Percentiles rank a stretch among this genome's conserved stretches.
phyloP scores from a whole-genome alignment of 2,888 invertebrate genomes.

The Scaptomyza reducta region DNA sequence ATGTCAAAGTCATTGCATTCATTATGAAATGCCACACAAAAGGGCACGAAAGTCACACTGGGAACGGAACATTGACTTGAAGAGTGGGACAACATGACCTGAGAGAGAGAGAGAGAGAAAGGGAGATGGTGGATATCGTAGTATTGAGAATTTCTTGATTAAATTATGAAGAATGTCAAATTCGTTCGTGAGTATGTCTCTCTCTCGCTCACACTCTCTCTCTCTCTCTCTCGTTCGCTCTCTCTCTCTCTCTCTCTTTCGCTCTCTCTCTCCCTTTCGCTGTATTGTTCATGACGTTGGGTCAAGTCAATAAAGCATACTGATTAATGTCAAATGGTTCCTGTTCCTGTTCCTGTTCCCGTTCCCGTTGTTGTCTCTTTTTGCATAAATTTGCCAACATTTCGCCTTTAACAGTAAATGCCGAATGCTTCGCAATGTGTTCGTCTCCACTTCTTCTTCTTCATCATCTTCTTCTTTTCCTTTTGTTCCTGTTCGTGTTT shows the following conservation, averaged over 20 bases:
- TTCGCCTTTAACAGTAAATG: slow-evolving; percentile 33
- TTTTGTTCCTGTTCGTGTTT: too few relatives aligned
- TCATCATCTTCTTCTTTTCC: neutral
- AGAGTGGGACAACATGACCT: slow-evolving; percentile 3
- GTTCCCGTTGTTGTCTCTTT: slow-evolving; percentile 25
- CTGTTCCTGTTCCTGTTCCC: slow-evolving; percentile 17
- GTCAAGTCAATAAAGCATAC: slow-evolving; percentile 70
- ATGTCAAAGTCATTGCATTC: slow-evolving; percentile 71
- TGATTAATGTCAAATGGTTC: slow-evolving; percentile 73
- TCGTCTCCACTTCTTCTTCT: neutral
- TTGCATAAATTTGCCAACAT: slow-evolving; percentile 67
- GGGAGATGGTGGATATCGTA: neutral
- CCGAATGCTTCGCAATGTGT: neutral
- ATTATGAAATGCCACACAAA: slow-evolving; percentile 43
- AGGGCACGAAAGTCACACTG: too few relatives aligned
- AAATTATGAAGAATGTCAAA: slow-evolving; percentile 69
- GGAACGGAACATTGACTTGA: slow-evolving; percentile 41
- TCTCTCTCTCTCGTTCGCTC: slow-evolving; percentile 11
- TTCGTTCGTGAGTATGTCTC: neutral
- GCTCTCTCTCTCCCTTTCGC: neutral
- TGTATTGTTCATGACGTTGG: slow-evolving; percentile 5
- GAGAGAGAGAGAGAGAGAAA: neutral
- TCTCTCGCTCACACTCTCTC: slow-evolving; percentile 4
- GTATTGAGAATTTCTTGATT: slow-evolving; percentile 74
- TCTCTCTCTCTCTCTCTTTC: neutral